Base-by-base conservation (phyloP, 1,140 invertebrate species). In the Epicauta chinensis region DNA sequence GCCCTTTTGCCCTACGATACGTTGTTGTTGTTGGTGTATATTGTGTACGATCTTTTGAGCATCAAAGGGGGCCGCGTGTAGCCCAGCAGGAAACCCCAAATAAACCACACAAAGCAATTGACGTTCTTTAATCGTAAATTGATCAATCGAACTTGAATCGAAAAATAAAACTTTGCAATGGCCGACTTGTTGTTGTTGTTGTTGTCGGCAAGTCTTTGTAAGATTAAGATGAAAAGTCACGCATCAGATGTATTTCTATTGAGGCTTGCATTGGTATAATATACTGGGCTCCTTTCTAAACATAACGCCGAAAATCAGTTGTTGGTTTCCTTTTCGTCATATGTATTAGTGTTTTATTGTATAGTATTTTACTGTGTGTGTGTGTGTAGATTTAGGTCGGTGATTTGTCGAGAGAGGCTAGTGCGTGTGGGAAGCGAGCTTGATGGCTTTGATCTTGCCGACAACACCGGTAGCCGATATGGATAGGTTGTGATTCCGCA, bases 181-280 rank as follows among this genome's bases (percentile, higher is more conserved):
- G 38, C 51, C 44, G 17, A 23, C 23, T 23, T 23, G 23, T 23
- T 23, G 23, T 23, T 23, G 23, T 23, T 23, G 10, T 34, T 31
- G 17, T 45, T 53, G 51, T 53, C 51, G 51, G 51, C 51, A 30
- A 47, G 51, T 53, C 51, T 53, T 53, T 53, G 51, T 41, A 44
- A 44, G 51, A 53, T 53, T 53, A 53, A 53, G 51, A 47, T 53
- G 44, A 40, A 53, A 53, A 53, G 51, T 53, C 51, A 53, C 51
- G 51, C 51, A 53, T 53, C 51, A 53, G 44, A 53, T 53, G 43
- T 53, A 44, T 53, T 46, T 48, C 51, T 53, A 53, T 53, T 53
- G 51, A 53, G 47, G 47, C 30, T 39, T 30, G 29, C 51, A 48
- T 44, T 44, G 51, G 40, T 38, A 40, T 53, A 31, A 38, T 38